Conservation (phyloP, 2,888 invertebrate species). For the Isoperla grammatica region DNA sequence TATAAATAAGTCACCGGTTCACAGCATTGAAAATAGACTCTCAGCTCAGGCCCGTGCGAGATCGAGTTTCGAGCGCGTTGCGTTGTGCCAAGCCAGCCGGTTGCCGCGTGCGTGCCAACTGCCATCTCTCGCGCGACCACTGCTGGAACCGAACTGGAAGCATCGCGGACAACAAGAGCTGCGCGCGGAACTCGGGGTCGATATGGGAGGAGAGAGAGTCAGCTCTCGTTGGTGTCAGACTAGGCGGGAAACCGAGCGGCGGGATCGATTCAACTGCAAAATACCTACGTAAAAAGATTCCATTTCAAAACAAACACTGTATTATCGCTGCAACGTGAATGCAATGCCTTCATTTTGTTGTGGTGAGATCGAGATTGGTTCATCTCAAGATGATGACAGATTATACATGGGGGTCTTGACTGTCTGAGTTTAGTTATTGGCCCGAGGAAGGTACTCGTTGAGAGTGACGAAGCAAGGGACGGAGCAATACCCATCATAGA, state of each 20-base stretch:
- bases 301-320: no score
- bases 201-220: neutral
- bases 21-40: slow-evolving; percentile 37
- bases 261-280: neutral
- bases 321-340: no score
- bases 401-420: no score
- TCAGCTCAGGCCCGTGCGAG: slow-evolving; percentile 77
- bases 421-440: no score
- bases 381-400: no score
- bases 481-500: no score
- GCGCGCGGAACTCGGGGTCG: neutral
- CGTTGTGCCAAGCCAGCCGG: slow-evolving; percentile 22
- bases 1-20: slow-evolving; percentile 32
- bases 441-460: no score
- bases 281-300: neutral
- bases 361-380: no score
- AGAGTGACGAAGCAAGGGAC: no score
- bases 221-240: neutral
- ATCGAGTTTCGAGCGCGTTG: slow-evolving; percentile 61
- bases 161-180: neutral
- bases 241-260: neutral
- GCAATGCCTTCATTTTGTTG: no score
- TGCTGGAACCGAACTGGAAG: no score
- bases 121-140: neutral
- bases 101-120: slow-evolving; percentile 13